Evolutionary conservation across 2,113 vertebrate genomes (phyloP), one percentile per base, ranked within the genome.

Genomic region (Cyprinodon variegatus): DNA sequence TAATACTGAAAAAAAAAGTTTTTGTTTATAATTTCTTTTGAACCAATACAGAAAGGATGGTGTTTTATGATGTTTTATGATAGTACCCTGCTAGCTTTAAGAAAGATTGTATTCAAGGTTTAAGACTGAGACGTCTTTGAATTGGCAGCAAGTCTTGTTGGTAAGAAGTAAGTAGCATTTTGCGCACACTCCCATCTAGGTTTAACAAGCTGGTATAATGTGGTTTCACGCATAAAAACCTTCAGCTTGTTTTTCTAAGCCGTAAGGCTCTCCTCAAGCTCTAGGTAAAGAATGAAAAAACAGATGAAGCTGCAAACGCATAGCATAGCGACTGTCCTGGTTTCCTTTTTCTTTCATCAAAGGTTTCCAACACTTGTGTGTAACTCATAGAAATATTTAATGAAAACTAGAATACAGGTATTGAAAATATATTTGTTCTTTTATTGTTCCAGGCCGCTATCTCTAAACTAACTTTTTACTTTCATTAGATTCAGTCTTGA

Each of bases 131-230:
- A 15, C 48, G 50, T 65, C 76, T 78, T 74, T 39, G 69, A 11
- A n/a, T 40, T 71, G 75, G 63, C 46, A 41, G 68, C 20, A 38
- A 59, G 37, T 70, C 69, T 37, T 62, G 46, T 48, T 61, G 50
- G 61, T 67, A 74, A 79, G 53, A 14, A 67, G 0, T 9, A 75
- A 76, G 50, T 9, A 83, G 43, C 11, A 29, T 67, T 48, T 73
- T 60, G 74, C 41, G 65, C 64, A 72, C 22, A 3, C 71, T 22
- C 36, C 67, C 69, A 75, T 53, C 70, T 59, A 68, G 12, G 62
- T 69, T 48, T 53, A 76, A 76, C 62, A 70, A 66, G 0, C 29
- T 11, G 17, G 62, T 40, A 14, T 15, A 20, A 57, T 59, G 62
- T 3, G 62, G 61, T 73, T 83, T 72, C 29, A 17, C 57, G 59